Conservation (phyloP, 2,888 invertebrate species). For the Dynastes maya region DNA sequence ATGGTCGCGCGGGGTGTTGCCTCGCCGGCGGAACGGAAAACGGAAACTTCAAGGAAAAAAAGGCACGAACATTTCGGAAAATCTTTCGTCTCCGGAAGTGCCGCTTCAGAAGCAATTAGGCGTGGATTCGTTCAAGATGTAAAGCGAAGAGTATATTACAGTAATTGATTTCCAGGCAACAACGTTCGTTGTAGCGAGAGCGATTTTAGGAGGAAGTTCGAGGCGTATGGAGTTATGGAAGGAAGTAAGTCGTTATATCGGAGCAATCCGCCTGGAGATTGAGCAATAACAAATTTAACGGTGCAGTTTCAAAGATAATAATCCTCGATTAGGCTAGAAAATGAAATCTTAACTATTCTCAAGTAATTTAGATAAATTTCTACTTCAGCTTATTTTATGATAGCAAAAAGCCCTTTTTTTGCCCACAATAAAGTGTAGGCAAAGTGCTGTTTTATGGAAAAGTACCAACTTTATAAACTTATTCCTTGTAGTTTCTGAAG, state of each 20-base stretch:
- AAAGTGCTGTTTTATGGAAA: no score
- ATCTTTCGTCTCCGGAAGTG: conserved; percentile 26
- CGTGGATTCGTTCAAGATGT: conserved; percentile 13
- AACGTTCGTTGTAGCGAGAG: background rate
- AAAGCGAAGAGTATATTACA: background rate
- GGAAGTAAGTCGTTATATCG: background rate
- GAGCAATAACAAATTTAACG: no score
- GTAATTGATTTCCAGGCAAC: background rate
- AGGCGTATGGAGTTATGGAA: background rate
- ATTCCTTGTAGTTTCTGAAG: no score
- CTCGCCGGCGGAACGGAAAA: conserved; percentile 15
- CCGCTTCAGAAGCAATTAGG: conserved; percentile 22
- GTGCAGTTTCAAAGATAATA: no score
- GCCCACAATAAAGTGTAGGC: no score
- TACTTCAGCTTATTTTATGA: no score
- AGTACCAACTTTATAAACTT: no score
- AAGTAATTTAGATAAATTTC: no score
- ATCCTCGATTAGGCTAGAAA: no score
- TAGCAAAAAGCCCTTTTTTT: no score
- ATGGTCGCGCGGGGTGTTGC: background rate
- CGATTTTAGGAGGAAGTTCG: background rate
- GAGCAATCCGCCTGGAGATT: no score
- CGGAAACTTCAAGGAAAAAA: conserved; percentile 9
- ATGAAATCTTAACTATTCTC: no score
- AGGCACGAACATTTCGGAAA: background rate